Conservation (phyloP, 2,888 invertebrate genomes). For the Eupithecia exiguata region DNA sequence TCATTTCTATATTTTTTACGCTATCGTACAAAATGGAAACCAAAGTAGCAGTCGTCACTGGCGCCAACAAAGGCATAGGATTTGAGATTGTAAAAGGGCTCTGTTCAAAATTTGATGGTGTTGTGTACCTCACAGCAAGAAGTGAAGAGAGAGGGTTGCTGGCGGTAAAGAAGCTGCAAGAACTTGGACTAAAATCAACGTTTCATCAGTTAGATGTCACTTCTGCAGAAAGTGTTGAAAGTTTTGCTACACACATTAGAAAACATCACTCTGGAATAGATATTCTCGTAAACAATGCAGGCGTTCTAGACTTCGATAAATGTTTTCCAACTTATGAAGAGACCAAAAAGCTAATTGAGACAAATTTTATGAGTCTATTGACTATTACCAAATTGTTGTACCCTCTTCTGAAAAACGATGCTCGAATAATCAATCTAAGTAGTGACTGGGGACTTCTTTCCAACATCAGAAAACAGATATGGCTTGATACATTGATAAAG, state of each 20-base stretch:
- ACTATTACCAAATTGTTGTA: conserved; percentile 87
- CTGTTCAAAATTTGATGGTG: conserved; percentile 87
- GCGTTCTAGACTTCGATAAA: conserved; percentile 86
- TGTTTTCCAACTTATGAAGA: conserved; percentile 87
- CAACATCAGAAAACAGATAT: conserved; percentile 75
- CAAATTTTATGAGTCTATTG: conserved; percentile 88
- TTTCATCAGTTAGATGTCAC: conserved; percentile 89
- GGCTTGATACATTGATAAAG: conserved; percentile 74
- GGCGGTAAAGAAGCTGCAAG: conserved; percentile 85
- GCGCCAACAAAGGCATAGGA: conserved; percentile 77
- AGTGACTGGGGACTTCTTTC: conserved; percentile 83
- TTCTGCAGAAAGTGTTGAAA: conserved; percentile 84
- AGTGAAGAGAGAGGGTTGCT: conserved; percentile 84
- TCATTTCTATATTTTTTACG: conserved; percentile 28
- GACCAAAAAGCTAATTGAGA: conserved; percentile 87
- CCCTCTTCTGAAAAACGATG: conserved; percentile 87
- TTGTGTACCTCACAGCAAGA: conserved; percentile 89
- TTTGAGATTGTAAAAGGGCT: conserved; percentile 82
- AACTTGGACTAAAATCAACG: conserved; percentile 81
- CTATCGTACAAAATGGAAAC: conserved; percentile 76
- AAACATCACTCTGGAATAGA: conserved; percentile 87
- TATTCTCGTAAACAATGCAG: conserved; percentile 91
- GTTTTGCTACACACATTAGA: conserved; percentile 84
- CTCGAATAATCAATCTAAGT: conserved; percentile 90
- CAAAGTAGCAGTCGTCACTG: conserved; percentile 81